Evolutionary conservation across 2,113 vertebrate genomes (phyloP), one percentile per base, ranked within the genome.

Genomic region (Zosterops borbonicus): DNA sequence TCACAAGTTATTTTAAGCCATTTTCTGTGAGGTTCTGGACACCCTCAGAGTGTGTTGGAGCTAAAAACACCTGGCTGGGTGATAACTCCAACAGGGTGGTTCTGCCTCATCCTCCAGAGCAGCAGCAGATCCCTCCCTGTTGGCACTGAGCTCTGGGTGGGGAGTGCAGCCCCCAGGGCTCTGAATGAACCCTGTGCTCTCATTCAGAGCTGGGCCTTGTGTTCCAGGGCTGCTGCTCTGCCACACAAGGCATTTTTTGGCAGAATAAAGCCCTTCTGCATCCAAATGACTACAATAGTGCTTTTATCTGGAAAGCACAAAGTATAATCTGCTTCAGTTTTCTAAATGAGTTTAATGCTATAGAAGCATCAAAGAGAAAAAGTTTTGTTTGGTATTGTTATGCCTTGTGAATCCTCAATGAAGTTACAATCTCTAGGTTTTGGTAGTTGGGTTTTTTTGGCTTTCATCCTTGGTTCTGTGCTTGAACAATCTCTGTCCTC

Each of bases 371-470:
- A 81, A 80, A 90, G 69, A 58, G 29, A 8, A 85, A 79, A 75
- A 41, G 17, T 28, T 46, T 37, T 82, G 18, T 44, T 92, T 87
- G 42, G 37, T 53, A 9, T 58, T 83, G 44, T 87, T 60, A 81
- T 17, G 70, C 67, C 23, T 75, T 73, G 15, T 76, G 89, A 95
- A 95, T 94, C 58, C 80, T 91, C 87, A 94, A 56, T 76, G 87
- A 89, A 87, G 58, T 65, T 76, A 42, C 41, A 65, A 14, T 79
- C n/a, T 83, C 73, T 47, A 17, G 33, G 15, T 59, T 87, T 78
- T 33, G 12, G 20, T 47, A 23, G n/a, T 8, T 82, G n/a, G 1
- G 14, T 27, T 27, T 81, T 76, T 92, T 31, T 7, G 47, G 55
- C 37, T 83, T 87, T 90, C 27, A 1, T 89, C 27, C 21, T 82